Percentiles rank a stretch among this genome's conserved stretches.
Evolutionary conservation across 2,888 invertebrate genomes (phyloP).

Genomic region (Nomada hirtipes): DNA sequence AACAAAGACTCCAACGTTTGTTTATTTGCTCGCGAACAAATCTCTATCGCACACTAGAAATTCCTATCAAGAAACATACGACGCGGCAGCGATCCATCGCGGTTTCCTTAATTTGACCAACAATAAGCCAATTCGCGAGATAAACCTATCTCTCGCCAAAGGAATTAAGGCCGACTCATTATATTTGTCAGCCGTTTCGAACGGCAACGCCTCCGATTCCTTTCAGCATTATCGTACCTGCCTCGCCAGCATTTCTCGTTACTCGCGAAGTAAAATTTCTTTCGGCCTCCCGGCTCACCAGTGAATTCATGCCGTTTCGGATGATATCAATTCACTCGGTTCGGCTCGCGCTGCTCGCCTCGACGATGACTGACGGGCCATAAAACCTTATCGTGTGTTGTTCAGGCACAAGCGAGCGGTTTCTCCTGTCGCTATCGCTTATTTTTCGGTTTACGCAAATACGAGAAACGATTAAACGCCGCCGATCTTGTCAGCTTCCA

Average conservation of each 20-base stretch:
- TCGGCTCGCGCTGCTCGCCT: constrained; percentile 62
- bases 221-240: not conserved
- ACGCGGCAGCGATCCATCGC: constrained; percentile 28
- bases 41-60: not conserved
- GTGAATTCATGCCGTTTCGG: constrained; percentile 48
- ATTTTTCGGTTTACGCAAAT: constrained; percentile 77
- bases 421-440: constrained; percentile 76
- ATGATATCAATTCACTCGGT: constrained; percentile 61
- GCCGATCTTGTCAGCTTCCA: constrained; percentile 62
- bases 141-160: constrained; percentile 17
- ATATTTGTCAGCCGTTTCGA: constrained; percentile 4
- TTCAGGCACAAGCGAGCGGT: constrained; percentile 76
- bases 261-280: constrained; percentile 29
- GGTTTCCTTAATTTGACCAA: constrained; percentile 31
- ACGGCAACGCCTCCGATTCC: not conserved
- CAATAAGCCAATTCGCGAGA: constrained; percentile 44
- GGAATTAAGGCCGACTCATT: constrained; percentile 20
- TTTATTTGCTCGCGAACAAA: too few relatives aligned
- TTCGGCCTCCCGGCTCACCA: constrained; percentile 19
- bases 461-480: constrained; percentile 77
- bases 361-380: constrained; percentile 79
- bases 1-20: too few relatives aligned
- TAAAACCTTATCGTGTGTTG: constrained; percentile 81
- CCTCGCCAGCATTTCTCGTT: not conserved
- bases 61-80: not conserved